Evolutionary conservation across 2,797 vertebrate genomes (phyloP).

Genomic region (Helostoma temminkii): DNA sequence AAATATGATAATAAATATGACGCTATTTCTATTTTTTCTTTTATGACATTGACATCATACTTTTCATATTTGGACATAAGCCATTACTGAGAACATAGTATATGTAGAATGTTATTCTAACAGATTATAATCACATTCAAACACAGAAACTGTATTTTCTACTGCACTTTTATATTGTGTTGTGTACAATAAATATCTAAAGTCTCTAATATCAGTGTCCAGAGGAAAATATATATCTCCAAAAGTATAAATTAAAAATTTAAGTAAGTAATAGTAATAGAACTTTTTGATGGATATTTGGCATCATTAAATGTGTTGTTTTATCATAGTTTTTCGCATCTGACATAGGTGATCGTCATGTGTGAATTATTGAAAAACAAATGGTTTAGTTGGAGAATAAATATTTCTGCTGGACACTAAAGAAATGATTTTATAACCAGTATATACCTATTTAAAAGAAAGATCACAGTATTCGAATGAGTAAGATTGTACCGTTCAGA

Average conservation of each 20-base stretch:
- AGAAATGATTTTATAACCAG: conserved; percentile 45
- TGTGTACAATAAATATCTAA: conserved; percentile 63
- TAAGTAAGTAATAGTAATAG: conserved; percentile 13
- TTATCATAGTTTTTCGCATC: conserved; percentile 37
- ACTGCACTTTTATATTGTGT: conserved; percentile 78
- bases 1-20: conserved; percentile 59
- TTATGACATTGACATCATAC: conserved; percentile 67
- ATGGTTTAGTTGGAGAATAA: conserved; percentile 28
- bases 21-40: conserved; percentile 69
- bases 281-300: conserved; percentile 33
- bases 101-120: conserved; percentile 77
- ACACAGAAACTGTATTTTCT: conserved; percentile 84
- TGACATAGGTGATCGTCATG: conserved; percentile 31
- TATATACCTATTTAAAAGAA: conserved; percentile 57
- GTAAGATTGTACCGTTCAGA: conserved; percentile 58
- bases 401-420: conserved; percentile 41
- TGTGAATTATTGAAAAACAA: conserved; percentile 37
- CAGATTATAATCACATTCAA: conserved; percentile 71
- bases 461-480: conserved; percentile 64
- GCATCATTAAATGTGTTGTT: conserved; percentile 31
- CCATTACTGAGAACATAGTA: conserved; percentile 71
- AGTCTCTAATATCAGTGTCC: conserved; percentile 42
- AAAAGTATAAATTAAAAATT: conserved; percentile 35
- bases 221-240: conserved; percentile 48
- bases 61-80: conserved; percentile 81